Evolutionary conservation across 2,888 invertebrate genomes (phyloP), one percentile per base, ranked within the genome.

Genomic region (Melanophora roralis): DNA sequence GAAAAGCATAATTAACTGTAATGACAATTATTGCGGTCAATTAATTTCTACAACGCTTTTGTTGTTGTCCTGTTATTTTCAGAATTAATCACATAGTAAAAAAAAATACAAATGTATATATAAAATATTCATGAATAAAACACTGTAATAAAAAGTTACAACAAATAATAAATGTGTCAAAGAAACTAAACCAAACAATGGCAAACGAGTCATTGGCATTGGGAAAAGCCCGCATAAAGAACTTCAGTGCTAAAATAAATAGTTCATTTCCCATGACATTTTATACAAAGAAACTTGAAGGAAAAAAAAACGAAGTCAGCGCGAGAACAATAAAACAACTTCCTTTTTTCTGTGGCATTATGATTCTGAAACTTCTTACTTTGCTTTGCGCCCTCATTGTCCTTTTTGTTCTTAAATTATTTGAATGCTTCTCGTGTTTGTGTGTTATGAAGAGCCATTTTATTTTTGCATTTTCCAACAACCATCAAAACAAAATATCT

Each of bases 1-100:
- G 36, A 59, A 57, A 57, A 34, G 36, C 47, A 23, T 69, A 69
- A 55, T 45, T 45, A 57, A 19, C 45, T 45, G 32, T 57, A 68
- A 68, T 68, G 55, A 45, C 55, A 55, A 68, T 68, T 57, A 68
- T 45, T 45, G 55, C 45, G 68, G 53, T 32, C 55, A 68, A 68
- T 68, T 68, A 68, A 55, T 47, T 68, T 45, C 11, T 14, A 34
- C 45, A 57, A 4, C 34, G 43, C 8, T 45, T 55, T 47, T 55
- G 32, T 51, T 32, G 4, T 47, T 7, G 16, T 21, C 19, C 8
- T 36, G 49, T 64, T 21, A 14, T 36, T 47, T 49, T 64, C 21
- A 11, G 5, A 34, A 49, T 49, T 38, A n/a, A 64, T 49, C 21
- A 34, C 36, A 64, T 36, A 47, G 36, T n/a, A 36, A 21, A 6